Evolutionary conservation across 1,140 invertebrate species (phyloP), one percentile per base, ranked within the genome.

Genomic region (Papilio polytes): DNA sequence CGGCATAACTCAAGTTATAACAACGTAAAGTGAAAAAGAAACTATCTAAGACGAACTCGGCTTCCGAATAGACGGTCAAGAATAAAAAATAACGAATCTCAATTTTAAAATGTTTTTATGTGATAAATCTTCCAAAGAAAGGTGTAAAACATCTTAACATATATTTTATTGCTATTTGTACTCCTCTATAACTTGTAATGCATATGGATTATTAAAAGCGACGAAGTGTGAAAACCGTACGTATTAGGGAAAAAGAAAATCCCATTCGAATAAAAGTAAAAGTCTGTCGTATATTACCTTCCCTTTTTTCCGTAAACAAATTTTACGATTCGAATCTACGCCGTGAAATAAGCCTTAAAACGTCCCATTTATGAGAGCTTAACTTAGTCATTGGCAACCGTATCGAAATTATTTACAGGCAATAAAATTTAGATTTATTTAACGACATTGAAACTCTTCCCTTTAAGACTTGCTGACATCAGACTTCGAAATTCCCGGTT

Each of bases 381-480:
- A 74, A 74, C 73, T 74, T 13, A 74, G 73, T 74, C 73, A 74
- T 74, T 74, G 73, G 73, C 73, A 74, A 46, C 73, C n/a, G 73
- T 74, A 74, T 74, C 73, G 73, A 74, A 74, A 74, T 74, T 74
- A 74, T 74, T 74, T 74, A 48, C 73, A 74, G 73, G 73, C 73
- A 74, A 74, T 74, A 74, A 74, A 74, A 26, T 74, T 48, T 41
- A 74, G 36, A 74, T 74, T 74, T 74, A 74, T 74, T 74, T 74
- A 74, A 74, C 73, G 73, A 74, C 44, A 46, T 48, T 44, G 20
- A 46, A 74, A 74, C 73, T 74, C 73, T 74, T 74, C 73, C 36
- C 44, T 48, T 44, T 20, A 74, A 74, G 73, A 74, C 73, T 74
- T 46, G 73, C 73, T 74, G 73, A 74, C 41, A 46, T 74, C 26